Percentiles rank a stretch among this genome's conserved stretches.
phyloP scores from a whole-genome alignment of 2,888 invertebrate species.

The Scrobipalpa costella region DNA sequence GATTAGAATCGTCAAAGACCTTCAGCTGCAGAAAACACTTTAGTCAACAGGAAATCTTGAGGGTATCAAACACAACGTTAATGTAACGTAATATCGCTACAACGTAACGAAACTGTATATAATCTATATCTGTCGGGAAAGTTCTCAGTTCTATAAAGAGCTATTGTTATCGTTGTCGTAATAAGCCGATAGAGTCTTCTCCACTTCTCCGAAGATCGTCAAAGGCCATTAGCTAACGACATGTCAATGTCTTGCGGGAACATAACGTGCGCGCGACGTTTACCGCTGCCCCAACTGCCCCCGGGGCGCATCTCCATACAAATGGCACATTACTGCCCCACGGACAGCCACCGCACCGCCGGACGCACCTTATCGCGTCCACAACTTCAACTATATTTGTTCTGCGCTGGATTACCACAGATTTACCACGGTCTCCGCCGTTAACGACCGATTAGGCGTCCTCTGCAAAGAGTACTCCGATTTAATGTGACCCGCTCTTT shows the following conservation, averaged over 20 bases:
- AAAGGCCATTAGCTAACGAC: constrained; percentile 26
- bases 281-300: background rate
- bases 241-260: constrained; percentile 35
- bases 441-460: constrained; percentile 75
- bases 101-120: no score
- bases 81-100: no score
- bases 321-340: constrained; percentile 75
- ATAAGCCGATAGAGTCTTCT: background rate
- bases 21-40: no score
- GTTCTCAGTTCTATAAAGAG: no score
- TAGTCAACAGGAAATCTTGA: no score
- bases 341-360: constrained; percentile 42
- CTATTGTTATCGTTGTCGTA: background rate
- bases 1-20: background rate
- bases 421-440: constrained; percentile 74
- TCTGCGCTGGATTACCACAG: constrained; percentile 74
- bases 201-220: background rate
- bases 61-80: no score
- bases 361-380: constrained; percentile 74
- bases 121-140: no score
- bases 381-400: constrained; percentile 73
- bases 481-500: constrained; percentile 63
- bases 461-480: constrained; percentile 73
- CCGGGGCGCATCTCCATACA: constrained; percentile 71
- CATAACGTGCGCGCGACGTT: constrained; percentile 29